phyloP scores from a whole-genome alignment of 2,797 vertebrate genomes.

The Alfaro cultratus region DNA sequence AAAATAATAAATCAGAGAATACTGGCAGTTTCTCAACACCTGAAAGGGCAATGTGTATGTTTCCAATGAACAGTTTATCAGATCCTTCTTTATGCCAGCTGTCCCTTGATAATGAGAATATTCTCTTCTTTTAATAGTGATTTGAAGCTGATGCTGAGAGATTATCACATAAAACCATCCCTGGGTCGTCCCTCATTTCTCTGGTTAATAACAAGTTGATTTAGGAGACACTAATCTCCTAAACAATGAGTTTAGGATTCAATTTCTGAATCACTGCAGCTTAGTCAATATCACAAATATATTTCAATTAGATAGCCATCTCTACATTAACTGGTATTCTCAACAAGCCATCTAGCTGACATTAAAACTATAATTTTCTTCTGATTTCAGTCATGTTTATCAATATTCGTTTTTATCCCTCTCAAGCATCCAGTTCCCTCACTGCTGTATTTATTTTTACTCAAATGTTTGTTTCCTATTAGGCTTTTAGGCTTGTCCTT shows the following conservation, averaged over 20 bases:
- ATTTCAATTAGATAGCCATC: conserved; percentile 64
- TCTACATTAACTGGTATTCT: conserved; percentile 38
- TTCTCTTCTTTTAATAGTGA: conserved; percentile 24
- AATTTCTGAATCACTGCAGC: conserved; percentile 56
- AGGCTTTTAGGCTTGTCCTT: conserved; percentile 7
- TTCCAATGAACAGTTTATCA: conserved; percentile 61
- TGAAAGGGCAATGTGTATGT: not conserved
- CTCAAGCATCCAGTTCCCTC: not conserved
- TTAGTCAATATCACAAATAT: conserved; percentile 66
- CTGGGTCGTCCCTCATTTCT: conserved; percentile 51
- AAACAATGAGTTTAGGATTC: conserved; percentile 49
- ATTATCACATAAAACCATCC: conserved; percentile 23
- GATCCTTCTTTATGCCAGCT: conserved; percentile 12
- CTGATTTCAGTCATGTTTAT: not conserved
- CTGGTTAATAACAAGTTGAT: conserved; percentile 68
- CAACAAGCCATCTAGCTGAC: not conserved
- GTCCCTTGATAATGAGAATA: conserved; percentile 40
- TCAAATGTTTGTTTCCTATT: not conserved
- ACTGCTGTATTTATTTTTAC: not conserved
- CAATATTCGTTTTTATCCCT: not conserved
- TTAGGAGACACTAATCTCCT: conserved; percentile 71
- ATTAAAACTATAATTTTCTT: not conserved
- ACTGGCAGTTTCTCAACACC: not conserved
- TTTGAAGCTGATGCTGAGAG: conserved; percentile 24
- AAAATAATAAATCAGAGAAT: not conserved